A percentile compares a stretch with the other conserved stretches of the same genome.
Conservation (phyloP, 2,888 invertebrate species). For the Archaeoteleia sp. region DNA sequence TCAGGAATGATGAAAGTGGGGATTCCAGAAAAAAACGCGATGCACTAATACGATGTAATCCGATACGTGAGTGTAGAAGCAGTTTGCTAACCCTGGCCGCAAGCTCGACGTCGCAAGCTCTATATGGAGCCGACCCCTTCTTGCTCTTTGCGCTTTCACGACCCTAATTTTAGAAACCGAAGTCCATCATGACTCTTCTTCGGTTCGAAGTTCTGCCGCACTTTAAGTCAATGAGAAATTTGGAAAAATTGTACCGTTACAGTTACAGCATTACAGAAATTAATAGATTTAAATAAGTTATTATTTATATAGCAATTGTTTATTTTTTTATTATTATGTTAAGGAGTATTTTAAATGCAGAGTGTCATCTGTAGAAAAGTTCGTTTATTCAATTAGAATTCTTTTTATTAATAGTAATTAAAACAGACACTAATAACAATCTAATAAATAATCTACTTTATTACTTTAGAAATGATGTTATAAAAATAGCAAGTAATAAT, state of each 20-base stretch:
- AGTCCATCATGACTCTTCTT: constrained; percentile 55
- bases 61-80: constrained; percentile 62
- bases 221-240: constrained; percentile 13
- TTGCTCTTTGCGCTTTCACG: constrained; percentile 59
- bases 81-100: constrained; percentile 70
- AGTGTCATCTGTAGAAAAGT: no score
- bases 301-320: background rate
- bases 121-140: constrained; percentile 71
- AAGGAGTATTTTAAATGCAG: no score
- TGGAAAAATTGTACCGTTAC: background rate
- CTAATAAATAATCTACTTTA: no score
- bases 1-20: constrained; percentile 54
- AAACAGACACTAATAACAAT: no score
- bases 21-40: constrained; percentile 55
- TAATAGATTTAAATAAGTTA: background rate
- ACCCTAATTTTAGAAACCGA: constrained; percentile 71
- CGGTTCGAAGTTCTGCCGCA: constrained; percentile 19
- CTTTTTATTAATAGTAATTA: no score
- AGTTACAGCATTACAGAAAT: background rate
- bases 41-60: constrained; percentile 62
- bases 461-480: no score
- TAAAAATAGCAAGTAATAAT: no score
- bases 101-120: constrained; percentile 69
- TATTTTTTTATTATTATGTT: no score
- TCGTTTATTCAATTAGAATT: no score